Evolutionary conservation across 2,113 vertebrate species (phyloP), one percentile per base, ranked within the genome.

Genomic region (Raja brachyura): DNA sequence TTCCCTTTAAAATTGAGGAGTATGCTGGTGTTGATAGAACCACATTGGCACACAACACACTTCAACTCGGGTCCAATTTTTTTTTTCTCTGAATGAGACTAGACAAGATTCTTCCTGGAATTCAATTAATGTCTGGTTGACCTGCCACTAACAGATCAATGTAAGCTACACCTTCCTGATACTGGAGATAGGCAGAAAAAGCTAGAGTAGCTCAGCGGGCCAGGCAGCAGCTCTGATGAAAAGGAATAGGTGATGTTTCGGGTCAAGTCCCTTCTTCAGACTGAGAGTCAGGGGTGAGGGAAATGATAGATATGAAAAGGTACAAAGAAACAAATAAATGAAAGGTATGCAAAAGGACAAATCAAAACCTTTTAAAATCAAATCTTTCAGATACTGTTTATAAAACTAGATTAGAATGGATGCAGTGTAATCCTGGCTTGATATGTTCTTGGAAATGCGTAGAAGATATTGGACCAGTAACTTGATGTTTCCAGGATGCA

Each of bases 21-120:
- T 31, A 70, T 92, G 66, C 33, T 92, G 66, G 61, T 54, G 66
- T 73, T 92, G 90, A 92, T 39, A 92, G 90, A 68, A 54, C 33
- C 3, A 33, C 68, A 25, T 9, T 73, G 63, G 88, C 5, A 16
- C 39, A 48, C n/a, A 39, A 20, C 88, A 48, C 33, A 3, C 66
- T n/a, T 2, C 31, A 90, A 68, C n/a, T 90, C 61, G 68, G 63
- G 31, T 70, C 28, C 88, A 92, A 70, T 16, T 22, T 10, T 11
- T n/a, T 48, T 92, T 31, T 92, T 39, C 73, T 14, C 88, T 70
- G 31, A 13, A 13, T 92, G 10, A 54, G 39, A 73, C 22, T 10
- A 92, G 90, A 22, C 20, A 48, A 74, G 20, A 0, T 70, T 92
- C 63, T 28, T 73, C 20, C 66, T 92, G 33, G 68, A 28, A 13